Evolutionary conservation across 1,140 invertebrate genomes (phyloP).

Genomic region (Oryctes rhinoceros): DNA sequence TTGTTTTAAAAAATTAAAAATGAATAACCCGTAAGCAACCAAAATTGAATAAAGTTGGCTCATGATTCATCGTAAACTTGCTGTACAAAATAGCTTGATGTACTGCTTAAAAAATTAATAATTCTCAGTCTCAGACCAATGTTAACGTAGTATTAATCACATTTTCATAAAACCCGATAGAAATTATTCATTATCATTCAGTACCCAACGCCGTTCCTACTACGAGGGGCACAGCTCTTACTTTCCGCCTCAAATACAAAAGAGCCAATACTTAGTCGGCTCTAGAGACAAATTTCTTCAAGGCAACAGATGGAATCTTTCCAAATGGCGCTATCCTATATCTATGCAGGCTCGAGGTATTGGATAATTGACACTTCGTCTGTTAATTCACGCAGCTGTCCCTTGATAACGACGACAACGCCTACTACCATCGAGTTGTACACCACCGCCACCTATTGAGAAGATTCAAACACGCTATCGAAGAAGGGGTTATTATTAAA

Average conservation of each 20-base stretch:
- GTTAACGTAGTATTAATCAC: no score
- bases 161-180: no score
- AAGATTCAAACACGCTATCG: constrained; percentile 44
- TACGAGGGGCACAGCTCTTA: no score
- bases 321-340: constrained; percentile 16
- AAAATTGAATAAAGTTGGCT: no score
- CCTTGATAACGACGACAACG: constrained; percentile 47
- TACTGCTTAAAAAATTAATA: no score
- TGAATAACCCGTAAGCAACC: no score
- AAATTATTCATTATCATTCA: no score
- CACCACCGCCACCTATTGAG: not conserved
- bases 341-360: constrained; percentile 41
- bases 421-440: constrained; percentile 42
- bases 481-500: constrained; percentile 47
- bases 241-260: not conserved
- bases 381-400: constrained; percentile 48
- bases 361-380: constrained; percentile 55
- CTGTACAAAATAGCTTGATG: no score
- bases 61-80: no score
- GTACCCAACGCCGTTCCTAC: no score
- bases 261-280: not conserved
- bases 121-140: no score
- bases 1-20: no score
- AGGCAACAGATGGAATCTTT: constrained; percentile 9
- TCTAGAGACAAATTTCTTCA: not conserved